phyloP scores from a whole-genome alignment of 2,888 invertebrate species.

The Mesochorus sp. region DNA sequence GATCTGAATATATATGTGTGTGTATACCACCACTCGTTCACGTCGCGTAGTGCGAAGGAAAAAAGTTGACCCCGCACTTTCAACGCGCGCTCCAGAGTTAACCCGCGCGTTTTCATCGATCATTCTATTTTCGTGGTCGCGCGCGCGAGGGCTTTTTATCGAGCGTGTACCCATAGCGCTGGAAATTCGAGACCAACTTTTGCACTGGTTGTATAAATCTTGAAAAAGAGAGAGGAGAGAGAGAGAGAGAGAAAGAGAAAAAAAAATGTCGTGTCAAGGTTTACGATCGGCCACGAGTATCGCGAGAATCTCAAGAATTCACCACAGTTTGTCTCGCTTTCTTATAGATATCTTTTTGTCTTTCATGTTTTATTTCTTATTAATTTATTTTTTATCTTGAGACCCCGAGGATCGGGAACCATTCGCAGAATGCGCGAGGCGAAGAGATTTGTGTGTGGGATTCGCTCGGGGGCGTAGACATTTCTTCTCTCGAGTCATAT shows the following conservation, averaged over 20 bases:
- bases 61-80: too few relatives aligned
- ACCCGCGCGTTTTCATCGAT: conserved; percentile 31
- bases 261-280: too few relatives aligned
- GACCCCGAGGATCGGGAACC: neutral
- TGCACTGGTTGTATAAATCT: too few relatives aligned
- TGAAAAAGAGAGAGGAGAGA: too few relatives aligned
- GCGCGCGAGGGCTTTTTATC: neutral
- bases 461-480: neutral
- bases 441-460: conserved; percentile 4
- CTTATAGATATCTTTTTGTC: too few relatives aligned
- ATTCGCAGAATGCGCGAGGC: neutral
- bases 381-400: neutral
- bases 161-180: too few relatives aligned
- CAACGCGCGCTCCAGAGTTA: too few relatives aligned
- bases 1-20: too few relatives aligned
- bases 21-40: too few relatives aligned
- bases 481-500: conserved; percentile 13
- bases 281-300: neutral
- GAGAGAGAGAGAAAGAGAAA: neutral
- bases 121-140: conserved; percentile 13
- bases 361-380: neutral
- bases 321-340: too few relatives aligned
- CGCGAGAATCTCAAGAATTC: neutral
- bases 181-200: too few relatives aligned
- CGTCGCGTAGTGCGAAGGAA: too few relatives aligned